These are phyloP conservation scores for Lepidurus apus DNA, from an alignment of 1,140 invertebrate species.

Conservation along the genomic window DNA sequence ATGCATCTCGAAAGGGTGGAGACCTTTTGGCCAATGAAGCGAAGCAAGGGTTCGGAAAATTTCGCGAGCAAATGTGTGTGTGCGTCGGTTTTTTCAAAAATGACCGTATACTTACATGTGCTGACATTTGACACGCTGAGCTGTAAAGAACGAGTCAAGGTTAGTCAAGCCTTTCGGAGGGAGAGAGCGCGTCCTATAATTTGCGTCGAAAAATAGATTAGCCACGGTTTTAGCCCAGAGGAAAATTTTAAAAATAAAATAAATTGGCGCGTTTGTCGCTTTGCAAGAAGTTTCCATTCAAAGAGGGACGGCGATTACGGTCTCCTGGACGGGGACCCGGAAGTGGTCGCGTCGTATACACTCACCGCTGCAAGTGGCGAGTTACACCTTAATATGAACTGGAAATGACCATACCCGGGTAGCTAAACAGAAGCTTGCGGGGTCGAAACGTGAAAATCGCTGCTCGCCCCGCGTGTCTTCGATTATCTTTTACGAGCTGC, in stretches of 20 bases:
- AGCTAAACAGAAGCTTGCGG: not conserved
- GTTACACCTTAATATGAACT: not conserved
- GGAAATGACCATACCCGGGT: not conserved
- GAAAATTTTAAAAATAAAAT: no score
- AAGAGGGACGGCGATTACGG: no score
- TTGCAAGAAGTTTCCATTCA: no score
- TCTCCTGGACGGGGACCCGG: not conserved
- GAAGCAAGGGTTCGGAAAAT: not conserved
- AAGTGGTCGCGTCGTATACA: not conserved
- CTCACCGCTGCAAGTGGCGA: not conserved
- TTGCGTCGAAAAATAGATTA: not conserved
- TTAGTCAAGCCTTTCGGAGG: not conserved
- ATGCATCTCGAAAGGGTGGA: constrained; percentile 16
- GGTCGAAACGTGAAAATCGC: constrained; percentile 8
- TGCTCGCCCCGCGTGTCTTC: not conserved
- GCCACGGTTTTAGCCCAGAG: no score
- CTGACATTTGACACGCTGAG: not conserved
- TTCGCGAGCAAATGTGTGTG: not conserved
- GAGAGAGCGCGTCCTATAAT: not conserved
- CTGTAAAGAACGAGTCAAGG: constrained; percentile 1
- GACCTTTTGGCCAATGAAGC: constrained; percentile 14
- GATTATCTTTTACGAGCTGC: constrained; percentile 21
- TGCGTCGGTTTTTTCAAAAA: not conserved
- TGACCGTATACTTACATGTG: not conserved
- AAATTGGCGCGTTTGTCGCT: no score